Evolutionary conservation across 2,113 vertebrate genomes (phyloP).

Genomic region (Mungos mungo): DNA sequence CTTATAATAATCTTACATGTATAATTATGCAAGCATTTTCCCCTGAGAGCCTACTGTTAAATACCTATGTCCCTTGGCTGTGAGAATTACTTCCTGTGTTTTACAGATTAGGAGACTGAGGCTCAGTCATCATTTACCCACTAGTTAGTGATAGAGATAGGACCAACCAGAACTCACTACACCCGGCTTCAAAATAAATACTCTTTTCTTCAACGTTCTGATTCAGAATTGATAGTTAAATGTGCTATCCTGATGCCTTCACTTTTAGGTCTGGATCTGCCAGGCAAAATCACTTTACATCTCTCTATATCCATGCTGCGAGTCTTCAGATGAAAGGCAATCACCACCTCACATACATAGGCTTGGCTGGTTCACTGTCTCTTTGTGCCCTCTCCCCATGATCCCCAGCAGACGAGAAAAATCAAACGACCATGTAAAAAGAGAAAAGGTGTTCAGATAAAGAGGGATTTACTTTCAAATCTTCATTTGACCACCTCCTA

Average conservation of each 20-base stretch:
- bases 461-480: background rate
- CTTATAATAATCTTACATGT: background rate
- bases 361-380: background rate
- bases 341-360: background rate
- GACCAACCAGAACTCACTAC: background rate
- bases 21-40: background rate
- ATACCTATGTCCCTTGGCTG: background rate
- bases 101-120: background rate
- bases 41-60: background rate
- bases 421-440: background rate
- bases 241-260: background rate
- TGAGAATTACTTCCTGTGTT: background rate
- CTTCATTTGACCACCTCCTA: background rate
- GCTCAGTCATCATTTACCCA: background rate
- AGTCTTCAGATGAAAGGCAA: background rate
- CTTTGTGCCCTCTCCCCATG: background rate
- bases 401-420: background rate
- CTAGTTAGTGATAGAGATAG: background rate
- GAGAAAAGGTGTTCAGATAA: background rate
- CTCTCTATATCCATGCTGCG: background rate
- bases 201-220: background rate
- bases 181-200: background rate
- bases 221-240: background rate
- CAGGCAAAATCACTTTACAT: background rate
- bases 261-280: background rate